These are phyloP conservation scores for Tiliqua scincoides DNA, from an alignment of 2,113 vertebrate species.

Conservation along the genomic window DNA sequence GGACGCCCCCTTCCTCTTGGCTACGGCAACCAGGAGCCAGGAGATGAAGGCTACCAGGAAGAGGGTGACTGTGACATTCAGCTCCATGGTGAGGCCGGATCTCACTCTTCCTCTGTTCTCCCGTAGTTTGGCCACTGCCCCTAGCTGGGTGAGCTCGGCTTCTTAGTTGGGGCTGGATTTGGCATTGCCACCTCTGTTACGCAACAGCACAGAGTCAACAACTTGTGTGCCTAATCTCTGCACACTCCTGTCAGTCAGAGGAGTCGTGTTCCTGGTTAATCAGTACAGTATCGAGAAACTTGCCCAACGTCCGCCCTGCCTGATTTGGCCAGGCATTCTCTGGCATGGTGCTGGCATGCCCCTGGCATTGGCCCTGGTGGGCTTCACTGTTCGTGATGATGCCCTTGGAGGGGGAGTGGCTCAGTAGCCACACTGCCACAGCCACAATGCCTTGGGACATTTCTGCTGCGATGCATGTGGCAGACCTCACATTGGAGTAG, in stretches of 20 bases:
- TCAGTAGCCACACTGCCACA: too few relatives aligned
- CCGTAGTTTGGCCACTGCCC: neutral
- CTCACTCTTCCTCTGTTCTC: rapidly evolving
- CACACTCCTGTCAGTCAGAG: neutral
- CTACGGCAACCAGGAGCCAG: constrained; percentile 27
- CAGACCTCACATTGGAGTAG: too few relatives aligned
- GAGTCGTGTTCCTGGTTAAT: neutral
- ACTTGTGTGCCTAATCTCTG: neutral
- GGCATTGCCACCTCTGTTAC: neutral
- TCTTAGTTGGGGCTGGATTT: neutral
- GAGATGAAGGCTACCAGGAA: constrained; percentile 21
- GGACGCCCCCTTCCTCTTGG: neutral
- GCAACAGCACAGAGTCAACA: neutral
- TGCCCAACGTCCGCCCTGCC: neutral
- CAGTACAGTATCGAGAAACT: neutral
- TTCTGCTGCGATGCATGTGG: too few relatives aligned
- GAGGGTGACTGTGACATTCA: constrained; percentile 14
- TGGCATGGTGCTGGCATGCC: neutral
- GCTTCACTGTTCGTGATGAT: too few relatives aligned
- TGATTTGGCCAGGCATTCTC: neutral
- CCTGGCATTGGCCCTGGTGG: too few relatives aligned
- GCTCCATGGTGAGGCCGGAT: constrained; percentile 33
- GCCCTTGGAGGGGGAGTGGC: too few relatives aligned
- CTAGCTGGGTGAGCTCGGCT: neutral
- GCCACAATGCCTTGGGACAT: too few relatives aligned